Base-by-base conservation (phyloP, 2,797 vertebrate genomes). In the Catostomus latipinnis region DNA sequence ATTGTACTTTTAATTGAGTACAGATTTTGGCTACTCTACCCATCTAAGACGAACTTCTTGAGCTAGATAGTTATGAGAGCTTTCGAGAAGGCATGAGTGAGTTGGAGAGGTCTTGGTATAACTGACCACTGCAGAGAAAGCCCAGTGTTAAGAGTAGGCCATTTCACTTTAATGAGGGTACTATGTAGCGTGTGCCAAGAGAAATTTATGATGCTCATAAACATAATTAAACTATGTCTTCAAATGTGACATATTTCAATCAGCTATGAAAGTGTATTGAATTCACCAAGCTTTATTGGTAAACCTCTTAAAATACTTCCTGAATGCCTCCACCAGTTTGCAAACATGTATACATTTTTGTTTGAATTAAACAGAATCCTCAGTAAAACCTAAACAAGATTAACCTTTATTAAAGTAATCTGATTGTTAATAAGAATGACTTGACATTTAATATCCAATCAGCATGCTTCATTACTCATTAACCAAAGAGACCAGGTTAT, bases 161-260 rank as follows among this genome's bases (percentile, higher is more conserved):
- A 85, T 88, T 92, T 83, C 80, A 76, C 74, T 81, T 92, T 93
- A 92, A 92, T 0, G 81, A 88, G 49, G 46, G 83, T 82, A 87
- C 83, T 83, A 85, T 86, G 86, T 56, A 16, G 87, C 83, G 86
- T 86, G 81, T 78, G 91, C 89, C 88, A 90, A 91, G 88, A 90
- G 88, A 83, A 88, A 84, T 91, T 93, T 92, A 92, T 90, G 80
- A 90, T 85, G 66, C 57, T 88, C 89, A 88, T 93, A 93, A 93
- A 93, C 85, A 89, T 85, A 86, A 89, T 90, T 92, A 89, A 88
- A 86, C 81, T 83, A 87, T 84, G 85, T 91, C 89, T 87, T 80
- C 80, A 85, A 77, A 85, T 87, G 84, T 90, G 90, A 90, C 88
- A 91, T 84, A 46, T 81, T 81, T 81, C 71, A 70, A 18, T 34